Percentiles rank a stretch among this genome's conserved stretches.
These are phyloP conservation scores for Aethes cnicana DNA, from an alignment of 2,888 invertebrate species.

Conservation along the genomic window DNA sequence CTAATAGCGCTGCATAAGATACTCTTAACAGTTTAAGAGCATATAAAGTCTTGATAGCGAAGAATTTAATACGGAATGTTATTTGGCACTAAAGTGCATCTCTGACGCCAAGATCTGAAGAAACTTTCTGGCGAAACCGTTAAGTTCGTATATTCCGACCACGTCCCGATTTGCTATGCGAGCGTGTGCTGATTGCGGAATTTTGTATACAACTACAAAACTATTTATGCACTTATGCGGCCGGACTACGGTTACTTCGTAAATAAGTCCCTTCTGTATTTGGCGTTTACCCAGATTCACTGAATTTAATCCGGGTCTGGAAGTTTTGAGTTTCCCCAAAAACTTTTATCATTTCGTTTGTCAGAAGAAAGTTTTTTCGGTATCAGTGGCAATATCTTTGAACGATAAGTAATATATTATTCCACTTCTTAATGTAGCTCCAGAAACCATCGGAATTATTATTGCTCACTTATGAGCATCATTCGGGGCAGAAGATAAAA, in stretches of 20 bases:
- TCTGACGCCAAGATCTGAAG: constrained; percentile 61
- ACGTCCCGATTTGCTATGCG: constrained; percentile 48
- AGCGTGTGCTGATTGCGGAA: constrained; percentile 31
- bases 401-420: neutral
- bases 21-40: constrained; percentile 43
- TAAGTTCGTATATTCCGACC: constrained; percentile 53
- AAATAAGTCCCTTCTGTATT: constrained; percentile 17
- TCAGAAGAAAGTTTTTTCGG: no score
- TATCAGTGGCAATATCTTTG: no score
- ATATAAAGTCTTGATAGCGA: constrained; percentile 21
- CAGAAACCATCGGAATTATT: constrained; percentile 20
- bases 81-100: constrained; percentile 62
- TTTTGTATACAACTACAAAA: constrained; percentile 29
- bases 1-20: constrained; percentile 36
- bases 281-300: constrained; percentile 20
- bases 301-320: neutral
- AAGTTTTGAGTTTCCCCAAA: neutral
- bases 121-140: constrained; percentile 48
- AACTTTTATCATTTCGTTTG: no score
- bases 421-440: constrained; percentile 8
- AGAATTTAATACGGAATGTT: constrained; percentile 42
- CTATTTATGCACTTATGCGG: constrained; percentile 30
- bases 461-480: constrained; percentile 29
- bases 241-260: constrained; percentile 20
- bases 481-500: constrained; percentile 28